phyloP scores from a whole-genome alignment of 2,888 invertebrate species.

The Prenolepis imparis region DNA sequence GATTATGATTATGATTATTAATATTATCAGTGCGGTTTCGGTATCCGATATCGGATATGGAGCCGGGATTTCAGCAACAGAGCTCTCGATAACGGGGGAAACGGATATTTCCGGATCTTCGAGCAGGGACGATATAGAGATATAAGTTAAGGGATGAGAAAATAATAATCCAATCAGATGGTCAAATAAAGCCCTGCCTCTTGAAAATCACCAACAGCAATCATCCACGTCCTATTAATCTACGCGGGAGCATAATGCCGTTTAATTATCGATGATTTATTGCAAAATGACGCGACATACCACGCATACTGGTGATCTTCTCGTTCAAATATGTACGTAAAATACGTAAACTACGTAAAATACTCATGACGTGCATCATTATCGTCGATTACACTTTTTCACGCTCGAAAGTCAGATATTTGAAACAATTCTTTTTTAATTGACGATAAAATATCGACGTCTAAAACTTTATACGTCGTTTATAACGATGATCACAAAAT shows the following conservation, averaged over 20 bases:
- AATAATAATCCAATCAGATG: neutral
- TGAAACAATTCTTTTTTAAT: slow-evolving; percentile 21
- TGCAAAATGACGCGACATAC: slow-evolving; percentile 60
- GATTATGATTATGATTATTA: neutral
- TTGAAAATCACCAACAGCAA: slow-evolving; percentile 46
- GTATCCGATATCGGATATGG: slow-evolving; percentile 9
- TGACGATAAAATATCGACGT: slow-evolving; percentile 22
- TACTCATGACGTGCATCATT: neutral
- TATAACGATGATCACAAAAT: neutral
- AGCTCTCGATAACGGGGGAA: slow-evolving; percentile 35
- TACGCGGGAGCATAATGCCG: slow-evolving; percentile 29
- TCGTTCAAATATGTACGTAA: slow-evolving; percentile 10
- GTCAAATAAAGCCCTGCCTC: slow-evolving; percentile 1
- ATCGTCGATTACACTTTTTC: neutral
- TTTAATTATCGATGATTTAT: slow-evolving; percentile 69
- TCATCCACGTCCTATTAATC: slow-evolving; percentile 58
- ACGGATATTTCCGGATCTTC: slow-evolving; percentile 48
- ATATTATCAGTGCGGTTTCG: slow-evolving; percentile 8
- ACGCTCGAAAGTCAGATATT: neutral
- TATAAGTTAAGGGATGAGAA: neutral
- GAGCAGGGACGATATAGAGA: slow-evolving; percentile 6
- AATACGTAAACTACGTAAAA: slow-evolving; percentile 4
- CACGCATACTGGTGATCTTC: neutral
- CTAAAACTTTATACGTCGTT: neutral
- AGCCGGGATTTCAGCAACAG: neutral